Base-by-base conservation (phyloP, 2,888 invertebrate species). In the Falcaria lacertinaria region DNA sequence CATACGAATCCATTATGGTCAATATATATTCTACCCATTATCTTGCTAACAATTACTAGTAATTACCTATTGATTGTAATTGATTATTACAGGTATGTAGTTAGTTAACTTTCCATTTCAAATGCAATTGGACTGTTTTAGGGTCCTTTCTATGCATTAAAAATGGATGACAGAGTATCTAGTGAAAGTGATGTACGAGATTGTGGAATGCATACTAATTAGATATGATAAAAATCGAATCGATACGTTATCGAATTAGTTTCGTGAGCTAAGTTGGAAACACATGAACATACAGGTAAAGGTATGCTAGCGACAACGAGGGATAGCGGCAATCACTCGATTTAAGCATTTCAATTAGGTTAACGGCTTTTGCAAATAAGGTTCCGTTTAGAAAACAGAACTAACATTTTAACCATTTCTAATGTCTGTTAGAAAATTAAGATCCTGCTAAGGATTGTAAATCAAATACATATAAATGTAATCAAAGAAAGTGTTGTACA, bases 241-340 rank as follows among this genome's bases (percentile, higher is more conserved):
- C 64, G 59, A 74, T 62, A 57, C 58, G 59, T 67, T 57, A 76
- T 69, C 53, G 60, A 64, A 68, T 61, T 62, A 41, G 48, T 47
- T 44, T 38, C 39, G 45, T 47, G 46, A 49, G 44, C 22, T 22
- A 28, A 28, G 11, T 28, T 11, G 28, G 7, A 7, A 28, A 28
- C 11, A 22, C 37, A 37, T 37, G 13, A 16, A 37, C 22, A n/a
- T 14, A 11, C n/a, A n/a, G n/a, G n/a, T n/a, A n/a, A n/a, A n/a
- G n/a, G n/a, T n/a, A 14, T 37, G 19, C 28, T 28, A 28, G 8
- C 28, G 11, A 11, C 28, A 28, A 28, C 11, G 25, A 8, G 2
- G 2, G 25, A 25, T 6, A 7, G 8, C 8, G 28, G 11, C 28
- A 3, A 11, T 2, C 28, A 28, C 11, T 3, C 28, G 11, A 50